Base-by-base conservation (phyloP, 2,113 vertebrate genomes). In the Onychorhynchus coronatus region DNA sequence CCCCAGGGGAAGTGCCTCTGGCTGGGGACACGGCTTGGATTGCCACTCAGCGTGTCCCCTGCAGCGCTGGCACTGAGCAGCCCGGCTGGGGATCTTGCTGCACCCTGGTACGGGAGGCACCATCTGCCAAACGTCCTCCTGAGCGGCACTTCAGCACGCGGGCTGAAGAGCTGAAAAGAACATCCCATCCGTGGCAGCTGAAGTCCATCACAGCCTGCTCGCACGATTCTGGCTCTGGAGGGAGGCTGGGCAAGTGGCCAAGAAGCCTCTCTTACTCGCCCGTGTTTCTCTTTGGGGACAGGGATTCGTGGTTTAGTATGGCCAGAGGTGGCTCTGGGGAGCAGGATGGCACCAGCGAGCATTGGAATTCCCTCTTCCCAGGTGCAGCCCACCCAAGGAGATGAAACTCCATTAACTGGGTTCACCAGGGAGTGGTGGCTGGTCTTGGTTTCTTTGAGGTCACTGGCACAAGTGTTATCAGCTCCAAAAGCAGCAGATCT, bases 141-240 rank as follows among this genome's bases (percentile, higher is more conserved):
- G 44, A 83, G 77, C 58, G 5, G 10, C 6, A 12, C 17, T 84
- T 63, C 3, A 91, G 73, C 80, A 92, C 81, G 76, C 68, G 90
- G 88, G 95, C 65, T 93, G 65, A 63, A 95, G 61, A 94, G 77
- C 74, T 91, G 15, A 93, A 97, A 91, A 87, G 92, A 92, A 23
- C 95, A 93, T 87, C 84, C 59, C 88, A 80, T 44, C 41, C 74
- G 5, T 39, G 86, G 83, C 80, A 84, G 92, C 86, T 93, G 67
- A 95, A 94, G 94, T 91, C 95, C 96, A 73, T 85, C 84, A 82
- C 94, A 94, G 92, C 87, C 95, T 79, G 42, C 83, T 91, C 25
- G 74, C 67, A 79, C 37, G 79, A 88, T 96, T 68, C 92, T 95
- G 91, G 93, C 77, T 87, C 86, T 22, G 28, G 33, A 86, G 83